A percentile compares a stretch with the other conserved stretches of the same genome.
Conservation (phyloP, 2,888 invertebrate genomes). For the Andrena chrysosceles region DNA sequence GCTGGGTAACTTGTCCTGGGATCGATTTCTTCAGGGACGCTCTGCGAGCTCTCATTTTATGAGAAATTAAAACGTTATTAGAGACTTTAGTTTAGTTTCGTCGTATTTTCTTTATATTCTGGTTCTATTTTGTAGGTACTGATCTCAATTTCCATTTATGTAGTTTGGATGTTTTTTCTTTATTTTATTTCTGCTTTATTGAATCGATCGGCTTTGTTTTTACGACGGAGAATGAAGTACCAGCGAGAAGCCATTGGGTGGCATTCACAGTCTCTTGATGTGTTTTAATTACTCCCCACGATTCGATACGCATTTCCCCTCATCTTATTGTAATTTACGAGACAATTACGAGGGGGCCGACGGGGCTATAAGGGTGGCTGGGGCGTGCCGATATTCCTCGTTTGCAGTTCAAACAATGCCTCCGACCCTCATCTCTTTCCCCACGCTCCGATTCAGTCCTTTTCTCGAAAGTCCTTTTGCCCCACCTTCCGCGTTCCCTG, state of each 20-base stretch:
- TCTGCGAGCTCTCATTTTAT: too few relatives aligned
- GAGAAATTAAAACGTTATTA: too few relatives aligned
- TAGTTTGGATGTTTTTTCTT: neutral
- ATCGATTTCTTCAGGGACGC: neutral
- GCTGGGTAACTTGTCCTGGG: neutral
- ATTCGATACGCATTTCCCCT: slow-evolving; percentile 21
- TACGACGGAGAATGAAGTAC: neutral
- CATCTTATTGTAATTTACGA: slow-evolving; percentile 42
- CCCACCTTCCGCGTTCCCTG: slow-evolving; percentile 15
- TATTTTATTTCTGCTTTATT: neutral
- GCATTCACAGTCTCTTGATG: slow-evolving; percentile 11
- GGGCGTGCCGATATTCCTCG: slow-evolving; percentile 57
- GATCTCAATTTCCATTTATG: too few relatives aligned
- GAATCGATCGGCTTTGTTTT: neutral
- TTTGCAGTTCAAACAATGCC: slow-evolving; percentile 67
- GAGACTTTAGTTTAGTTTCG: too few relatives aligned
- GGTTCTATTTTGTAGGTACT: too few relatives aligned
- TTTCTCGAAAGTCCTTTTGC: slow-evolving; percentile 39
- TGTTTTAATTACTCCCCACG: slow-evolving; percentile 36
- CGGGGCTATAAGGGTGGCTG: slow-evolving; percentile 26
- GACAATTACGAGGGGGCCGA: slow-evolving; percentile 44
- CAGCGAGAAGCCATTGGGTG: neutral
- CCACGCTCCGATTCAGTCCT: slow-evolving; percentile 40
- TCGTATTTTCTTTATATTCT: too few relatives aligned
- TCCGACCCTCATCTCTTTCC: slow-evolving; percentile 54